phyloP scores from a whole-genome alignment of 2,797 vertebrate species.

The Enteromius fasciolatus region DNA sequence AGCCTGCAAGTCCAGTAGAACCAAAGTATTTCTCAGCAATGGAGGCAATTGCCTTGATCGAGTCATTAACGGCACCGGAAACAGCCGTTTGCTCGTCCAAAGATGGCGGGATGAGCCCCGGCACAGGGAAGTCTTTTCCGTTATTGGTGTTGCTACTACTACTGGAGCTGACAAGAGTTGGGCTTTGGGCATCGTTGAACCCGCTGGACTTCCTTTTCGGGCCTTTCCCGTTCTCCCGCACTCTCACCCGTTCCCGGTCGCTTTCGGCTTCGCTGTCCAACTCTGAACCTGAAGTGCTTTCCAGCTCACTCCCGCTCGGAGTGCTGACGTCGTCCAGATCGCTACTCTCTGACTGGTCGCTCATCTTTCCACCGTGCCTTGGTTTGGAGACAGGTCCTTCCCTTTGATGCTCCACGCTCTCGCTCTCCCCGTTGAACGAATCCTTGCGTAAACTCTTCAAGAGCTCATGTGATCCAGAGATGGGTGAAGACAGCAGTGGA shows the following conservation, averaged over 20 bases:
- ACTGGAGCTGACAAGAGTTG: conserved; percentile 70
- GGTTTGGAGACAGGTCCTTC: conserved; percentile 87
- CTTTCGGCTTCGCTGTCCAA: conserved; percentile 96
- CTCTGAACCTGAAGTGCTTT: conserved; percentile 91
- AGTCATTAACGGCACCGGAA: conserved; percentile 98
- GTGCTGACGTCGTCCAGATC: conserved; percentile 92
- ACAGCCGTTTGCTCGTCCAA: conserved; percentile 96
- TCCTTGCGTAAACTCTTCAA: conserved; percentile 94
- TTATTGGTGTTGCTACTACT: conserved; percentile 83
- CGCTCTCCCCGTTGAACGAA: conserved; percentile 81
- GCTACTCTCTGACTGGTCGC: conserved; percentile 95
- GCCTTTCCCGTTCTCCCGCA: conserved; percentile 93
- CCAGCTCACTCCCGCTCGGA: conserved; percentile 94
- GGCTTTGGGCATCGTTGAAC: conserved; percentile 83
- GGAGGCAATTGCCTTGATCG: conserved; percentile 99
- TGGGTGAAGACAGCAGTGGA: conserved; percentile 87
- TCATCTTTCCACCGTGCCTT: conserved; percentile 90
- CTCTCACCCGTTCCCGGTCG: conserved; percentile 90
- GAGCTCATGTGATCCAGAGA: conserved; percentile 91
- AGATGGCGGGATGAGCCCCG: conserved; percentile 88
- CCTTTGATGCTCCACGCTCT: conserved; percentile 80
- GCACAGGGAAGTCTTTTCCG: conserved; percentile 89
- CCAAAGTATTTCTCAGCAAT: conserved; percentile 99
- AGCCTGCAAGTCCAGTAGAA: conserved; percentile 93
- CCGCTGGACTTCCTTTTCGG: conserved; percentile 86